These are phyloP conservation scores for Anguilla anguilla DNA, from an alignment of 2,797 vertebrate genomes.

Conservation along the genomic window DNA sequence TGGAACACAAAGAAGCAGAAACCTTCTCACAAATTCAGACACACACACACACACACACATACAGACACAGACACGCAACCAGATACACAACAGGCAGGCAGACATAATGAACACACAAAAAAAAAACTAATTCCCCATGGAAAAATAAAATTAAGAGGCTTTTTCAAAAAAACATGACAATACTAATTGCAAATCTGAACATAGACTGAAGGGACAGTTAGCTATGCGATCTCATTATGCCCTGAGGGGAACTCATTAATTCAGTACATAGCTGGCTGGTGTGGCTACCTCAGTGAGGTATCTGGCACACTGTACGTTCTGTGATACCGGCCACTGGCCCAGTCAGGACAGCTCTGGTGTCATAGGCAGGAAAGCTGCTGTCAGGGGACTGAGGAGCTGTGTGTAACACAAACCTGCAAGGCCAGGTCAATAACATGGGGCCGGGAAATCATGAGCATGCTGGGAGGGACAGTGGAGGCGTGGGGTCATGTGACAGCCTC, in stretches of 20 bases:
- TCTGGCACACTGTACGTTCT: background rate
- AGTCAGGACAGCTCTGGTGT: constrained; percentile 31
- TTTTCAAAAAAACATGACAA: background rate
- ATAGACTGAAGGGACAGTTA: background rate
- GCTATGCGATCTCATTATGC: constrained; percentile 22
- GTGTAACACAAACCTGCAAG: constrained; percentile 3
- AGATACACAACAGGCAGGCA: background rate
- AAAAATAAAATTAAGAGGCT: background rate
- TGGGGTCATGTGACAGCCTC: too few species aligned
- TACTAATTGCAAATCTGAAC: background rate
- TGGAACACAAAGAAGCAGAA: background rate
- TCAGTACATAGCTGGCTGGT: constrained; percentile 34
- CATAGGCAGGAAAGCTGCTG: constrained; percentile 9
- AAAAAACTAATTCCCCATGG: background rate
- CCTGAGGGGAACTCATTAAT: constrained; percentile 38
- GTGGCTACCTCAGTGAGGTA: constrained; percentile 48
- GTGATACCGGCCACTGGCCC: background rate
- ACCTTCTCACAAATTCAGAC: background rate
- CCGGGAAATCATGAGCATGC: constrained; percentile 33
- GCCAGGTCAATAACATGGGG: constrained; percentile 33
- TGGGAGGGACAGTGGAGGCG: background rate
- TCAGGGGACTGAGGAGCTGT: constrained; percentile 19
- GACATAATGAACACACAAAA: background rate
- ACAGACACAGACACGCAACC: background rate
- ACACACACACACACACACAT: background rate